Base-by-base conservation (phyloP, 2,888 invertebrate species). In the Cheilosia vulpina region DNA sequence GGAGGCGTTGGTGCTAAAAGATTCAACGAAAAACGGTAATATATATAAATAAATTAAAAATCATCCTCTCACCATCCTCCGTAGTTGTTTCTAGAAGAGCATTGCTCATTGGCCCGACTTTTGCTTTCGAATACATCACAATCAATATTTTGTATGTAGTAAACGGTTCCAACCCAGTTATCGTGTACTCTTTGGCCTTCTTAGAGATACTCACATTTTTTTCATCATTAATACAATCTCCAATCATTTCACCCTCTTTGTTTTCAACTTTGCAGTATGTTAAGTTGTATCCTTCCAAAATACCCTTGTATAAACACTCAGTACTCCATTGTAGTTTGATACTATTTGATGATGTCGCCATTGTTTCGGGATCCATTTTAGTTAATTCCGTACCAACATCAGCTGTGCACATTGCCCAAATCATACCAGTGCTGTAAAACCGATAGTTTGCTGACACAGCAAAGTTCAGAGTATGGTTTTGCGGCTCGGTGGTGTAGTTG, bases 401-500 rank as follows among this genome's bases (percentile, higher is more conserved):
- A 53, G 90, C 89, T 3, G 90, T 90, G 66, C 97, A 97, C 43
- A 94, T 94, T 11, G 96, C 95, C 97, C 97, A 97, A 13, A 95
- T 94, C 95, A 97, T 96, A 1, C 97, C 97, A 90, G 97, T 97
- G 87, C 96, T 97, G 81, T 93, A 93, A 4, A 91, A 91, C 0
- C 93, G 92, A 52, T 94, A 94, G 89, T 97, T 97, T 0, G 96
- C 96, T 5, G 97, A 95, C 82, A 97, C 96, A 1, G 97, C 97
- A 93, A 97, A 96, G 58, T 91, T 91, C 13, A 92, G 89, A 94
- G 96, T 90, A 94, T 89, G 88, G 91, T 90, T 84, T 92, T 93
- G 90, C 90, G 93, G 92, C 89, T 93, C 92, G 90, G 93, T 91
- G 88, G 92, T 90, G 50, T 89, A 90, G 43, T 89, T 90, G 7